Conservation (phyloP, 2,797 vertebrate genomes). For the Gallirallus australis region DNA sequence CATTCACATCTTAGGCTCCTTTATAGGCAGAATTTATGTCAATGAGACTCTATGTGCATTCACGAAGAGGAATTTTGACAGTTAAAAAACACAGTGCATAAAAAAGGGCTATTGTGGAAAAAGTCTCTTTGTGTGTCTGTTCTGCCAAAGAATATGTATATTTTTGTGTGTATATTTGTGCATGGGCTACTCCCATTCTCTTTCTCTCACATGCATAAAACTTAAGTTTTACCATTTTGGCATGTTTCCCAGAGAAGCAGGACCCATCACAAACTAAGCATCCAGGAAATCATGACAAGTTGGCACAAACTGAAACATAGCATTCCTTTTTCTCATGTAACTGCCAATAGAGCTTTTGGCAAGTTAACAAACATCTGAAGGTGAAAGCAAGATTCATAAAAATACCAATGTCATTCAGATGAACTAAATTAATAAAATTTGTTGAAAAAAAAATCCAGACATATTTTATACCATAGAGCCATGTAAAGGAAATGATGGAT, state of each 20-base stretch:
- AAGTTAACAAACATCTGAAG: slow-evolving; percentile 38
- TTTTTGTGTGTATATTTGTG: background rate
- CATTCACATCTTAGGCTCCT: background rate
- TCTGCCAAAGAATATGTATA: background rate
- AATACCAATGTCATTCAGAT: background rate
- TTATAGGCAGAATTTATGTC: background rate
- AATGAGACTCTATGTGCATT: background rate
- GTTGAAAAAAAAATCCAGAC: background rate
- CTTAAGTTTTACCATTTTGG: background rate
- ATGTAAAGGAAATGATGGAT: background rate
- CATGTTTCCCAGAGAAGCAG: background rate
- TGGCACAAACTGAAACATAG: background rate
- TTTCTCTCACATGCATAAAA: background rate
- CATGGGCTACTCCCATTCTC: background rate
- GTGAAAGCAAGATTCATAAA: background rate
- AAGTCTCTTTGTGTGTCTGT: background rate
- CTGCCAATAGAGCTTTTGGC: background rate
- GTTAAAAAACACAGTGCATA: background rate
- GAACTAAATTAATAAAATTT: background rate
- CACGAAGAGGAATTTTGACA: background rate
- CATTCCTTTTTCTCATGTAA: background rate
- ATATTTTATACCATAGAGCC: background rate
- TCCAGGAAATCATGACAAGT: slow-evolving; percentile 4
- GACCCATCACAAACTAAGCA: background rate
- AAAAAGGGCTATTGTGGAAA: background rate